These are phyloP conservation scores for Oreortyx pictus DNA, from an alignment of 2,797 vertebrate genomes.

Conservation along the genomic window DNA sequence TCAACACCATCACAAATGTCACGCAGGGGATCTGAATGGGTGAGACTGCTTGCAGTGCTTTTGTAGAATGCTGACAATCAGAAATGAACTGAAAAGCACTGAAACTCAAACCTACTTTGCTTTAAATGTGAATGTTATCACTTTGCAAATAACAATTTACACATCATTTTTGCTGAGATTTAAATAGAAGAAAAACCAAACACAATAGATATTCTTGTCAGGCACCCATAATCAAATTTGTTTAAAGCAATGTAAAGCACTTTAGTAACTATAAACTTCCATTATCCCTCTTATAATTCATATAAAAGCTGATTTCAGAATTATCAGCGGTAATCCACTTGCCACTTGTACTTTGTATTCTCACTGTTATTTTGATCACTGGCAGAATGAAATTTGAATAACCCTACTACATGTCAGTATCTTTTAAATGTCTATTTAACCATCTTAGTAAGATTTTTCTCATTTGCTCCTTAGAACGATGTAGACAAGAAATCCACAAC, in stretches of 20 bases:
- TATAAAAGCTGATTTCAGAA: slow-evolving; percentile 13
- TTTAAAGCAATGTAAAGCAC: background rate
- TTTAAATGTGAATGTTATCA: background rate
- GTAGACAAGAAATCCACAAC: background rate
- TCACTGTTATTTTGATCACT: background rate
- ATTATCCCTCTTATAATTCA: background rate
- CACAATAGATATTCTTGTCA: background rate
- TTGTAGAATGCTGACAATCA: background rate
- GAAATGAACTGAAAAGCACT: background rate
- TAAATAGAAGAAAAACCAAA: background rate
- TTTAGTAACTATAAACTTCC: background rate
- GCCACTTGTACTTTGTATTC: background rate
- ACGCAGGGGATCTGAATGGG: rapidly evolving
- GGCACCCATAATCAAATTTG: background rate
- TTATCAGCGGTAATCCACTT: background rate
- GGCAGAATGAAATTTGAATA: background rate
- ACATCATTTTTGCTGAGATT: background rate
- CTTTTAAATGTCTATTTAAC: background rate
- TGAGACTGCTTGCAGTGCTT: background rate
- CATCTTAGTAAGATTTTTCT: background rate
- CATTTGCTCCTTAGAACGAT: background rate
- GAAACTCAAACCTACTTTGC: background rate
- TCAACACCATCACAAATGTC: background rate
- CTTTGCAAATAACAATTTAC: background rate
- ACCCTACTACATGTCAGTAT: background rate